Base-by-base conservation (phyloP, 2,888 invertebrate species). In the Dioctria rufipes region DNA sequence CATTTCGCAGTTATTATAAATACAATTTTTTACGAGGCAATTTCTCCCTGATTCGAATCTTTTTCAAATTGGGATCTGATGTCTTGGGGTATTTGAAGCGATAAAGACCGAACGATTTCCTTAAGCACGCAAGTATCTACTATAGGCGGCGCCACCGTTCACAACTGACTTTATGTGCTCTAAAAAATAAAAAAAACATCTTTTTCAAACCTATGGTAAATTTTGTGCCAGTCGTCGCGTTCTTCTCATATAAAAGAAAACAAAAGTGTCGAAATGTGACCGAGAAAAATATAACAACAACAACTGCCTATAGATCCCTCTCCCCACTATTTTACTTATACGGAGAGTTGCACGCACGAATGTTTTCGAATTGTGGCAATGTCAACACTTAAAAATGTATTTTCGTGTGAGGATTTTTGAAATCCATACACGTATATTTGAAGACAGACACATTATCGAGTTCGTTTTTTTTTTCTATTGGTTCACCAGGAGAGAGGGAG, bases 11-110 rank as follows among this genome's bases (percentile, higher is more conserved):
- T 65, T 65, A 65, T 42, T 65, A 65, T 65, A 65, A 65, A 65
- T 65, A 42, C 42, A 65, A 65, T 65, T 65, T 65, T 65, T 65
- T 65, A 65, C 40, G 65, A 65, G 65, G 65, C 65, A 65, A 65
- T 42, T 65, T 65, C 65, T 65, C 40, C 25, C 25, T 42, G 65
- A 65, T 65, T 42, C 42, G 39, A 65, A 65, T 65, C 65, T 65
- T 11, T n/a, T n/a, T 9, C 40, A 25, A 25, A 25, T 25, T 25
- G 25, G 25, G 25, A 25, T 25, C 25, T 25, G 25, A 25, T 25
- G 25, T 25, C 25, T 25, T 25, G 0, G 25, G 25, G 25, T 25
- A 25, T 25, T 25, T 25, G 25, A 25, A 25, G 25, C 25, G 25
- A 25, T 25, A 25, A 25, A 25, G 25, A 25, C 25, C 25, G 25